Base-by-base conservation (phyloP, 2,113 vertebrate species). In the Notarius quadriscutis region DNA sequence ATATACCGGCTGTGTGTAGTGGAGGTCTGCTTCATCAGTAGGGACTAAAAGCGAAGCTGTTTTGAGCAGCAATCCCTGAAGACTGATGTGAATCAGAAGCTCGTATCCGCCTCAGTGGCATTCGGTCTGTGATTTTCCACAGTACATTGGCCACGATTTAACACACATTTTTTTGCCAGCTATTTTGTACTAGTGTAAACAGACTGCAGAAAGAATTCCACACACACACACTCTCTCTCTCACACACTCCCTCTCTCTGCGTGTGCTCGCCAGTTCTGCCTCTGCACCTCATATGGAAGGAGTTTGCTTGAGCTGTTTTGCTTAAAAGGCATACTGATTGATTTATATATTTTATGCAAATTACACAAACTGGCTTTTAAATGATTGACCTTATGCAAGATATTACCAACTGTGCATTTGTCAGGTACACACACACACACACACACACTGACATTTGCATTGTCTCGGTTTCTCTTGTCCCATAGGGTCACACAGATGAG, bases 401-500 rank as follows among this genome's bases (percentile, higher is more conserved):
- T 77, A 51, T 6, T 51, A 77, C 8, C 74, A 53, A 5, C 17
- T 77, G 22, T 77, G 22, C 51, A 30, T 79, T 57, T 79, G 51
- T 30, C 51, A 50, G 71, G 18, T 74, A 41, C 41, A 41, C 41
- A 41, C 4, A 41, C 4, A 41, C 41, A 18, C 30, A 71, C 50
- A 71, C 34, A 41, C 71, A 83, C 57, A 75, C 5, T 27, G 0
- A 34, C 0, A 27, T 7, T 34, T 50, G 55, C 34, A 85, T 69
- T 58, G 2, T 80, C n/a, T 41, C 6, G 25, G 9, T 69, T 48
- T 80, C 2, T 91, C 75, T 89, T 17, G 7, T 12, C 62, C 91
- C 91, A 25, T 91, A 99, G 98, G 98, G 98, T 87, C 98, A 99
- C 94, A 99, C 97, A 41, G 98, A 99, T 84, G 98, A 99, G 90